These are phyloP conservation scores for Ariopsis seemanni DNA, from an alignment of 2,113 vertebrate genomes.

Conservation along the genomic window DNA sequence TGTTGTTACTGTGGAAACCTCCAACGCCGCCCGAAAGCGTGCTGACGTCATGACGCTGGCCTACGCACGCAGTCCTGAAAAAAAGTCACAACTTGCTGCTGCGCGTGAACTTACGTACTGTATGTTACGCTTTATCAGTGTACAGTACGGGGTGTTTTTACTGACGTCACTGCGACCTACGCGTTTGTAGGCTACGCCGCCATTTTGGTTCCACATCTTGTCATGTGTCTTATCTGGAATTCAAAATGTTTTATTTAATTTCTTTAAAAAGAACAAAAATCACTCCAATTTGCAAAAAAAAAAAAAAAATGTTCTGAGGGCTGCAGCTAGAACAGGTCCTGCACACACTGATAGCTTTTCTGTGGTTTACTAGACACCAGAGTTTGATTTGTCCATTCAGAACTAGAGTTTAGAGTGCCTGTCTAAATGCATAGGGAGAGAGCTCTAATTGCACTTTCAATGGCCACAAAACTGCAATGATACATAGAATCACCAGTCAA, in stretches of 20 bases:
- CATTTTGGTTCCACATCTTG: not conserved
- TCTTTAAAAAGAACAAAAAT: not conserved
- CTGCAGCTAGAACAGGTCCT: too few relatives aligned
- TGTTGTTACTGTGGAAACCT: constrained; percentile 68
- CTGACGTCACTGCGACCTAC: not conserved
- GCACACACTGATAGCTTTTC: too few relatives aligned
- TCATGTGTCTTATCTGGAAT: not conserved
- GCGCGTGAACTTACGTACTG: too few relatives aligned
- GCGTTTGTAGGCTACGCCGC: not conserved
- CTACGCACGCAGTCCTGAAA: not conserved
- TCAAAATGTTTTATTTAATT: not conserved
- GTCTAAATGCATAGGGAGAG: too few relatives aligned
- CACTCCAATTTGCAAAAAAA: too few relatives aligned
- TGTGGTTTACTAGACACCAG: too few relatives aligned
- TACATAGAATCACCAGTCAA: too few relatives aligned
- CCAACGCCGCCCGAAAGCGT: constrained; percentile 47
- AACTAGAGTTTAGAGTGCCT: not conserved
- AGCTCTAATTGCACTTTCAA: too few relatives aligned
- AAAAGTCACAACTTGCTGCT: not conserved
- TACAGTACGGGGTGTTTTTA: not conserved
- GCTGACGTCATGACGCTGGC: constrained; percentile 39
- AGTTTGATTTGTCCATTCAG: not conserved
- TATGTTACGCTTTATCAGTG: not conserved
- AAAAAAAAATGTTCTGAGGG: too few relatives aligned
- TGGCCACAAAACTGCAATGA: too few relatives aligned